These are phyloP conservation scores for Meganola albula DNA, from an alignment of 2,888 invertebrate genomes.

Conservation along the genomic window DNA sequence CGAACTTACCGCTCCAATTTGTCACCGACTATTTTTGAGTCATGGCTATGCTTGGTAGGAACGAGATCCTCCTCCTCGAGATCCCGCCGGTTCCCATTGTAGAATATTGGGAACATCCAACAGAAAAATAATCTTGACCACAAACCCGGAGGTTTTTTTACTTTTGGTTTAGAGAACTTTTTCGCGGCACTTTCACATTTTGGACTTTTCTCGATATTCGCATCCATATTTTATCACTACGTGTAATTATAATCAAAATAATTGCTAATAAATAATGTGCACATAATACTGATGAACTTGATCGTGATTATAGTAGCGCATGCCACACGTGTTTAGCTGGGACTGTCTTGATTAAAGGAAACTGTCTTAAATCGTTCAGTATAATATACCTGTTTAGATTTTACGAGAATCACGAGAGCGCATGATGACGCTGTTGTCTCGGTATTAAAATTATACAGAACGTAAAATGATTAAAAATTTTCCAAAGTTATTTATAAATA, in stretches of 20 bases:
- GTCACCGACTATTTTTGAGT: conserved; percentile 82
- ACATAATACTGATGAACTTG: conserved; percentile 2
- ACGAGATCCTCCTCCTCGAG: conserved; percentile 86
- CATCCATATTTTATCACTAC: too few relatives aligned
- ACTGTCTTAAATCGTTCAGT: too few relatives aligned
- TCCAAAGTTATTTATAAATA: too few relatives aligned
- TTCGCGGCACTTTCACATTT: conserved; percentile 19
- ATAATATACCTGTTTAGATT: too few relatives aligned
- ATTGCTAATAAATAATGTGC: too few relatives aligned
- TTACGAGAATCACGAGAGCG: too few relatives aligned
- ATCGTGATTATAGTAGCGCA: conserved; percentile 19
- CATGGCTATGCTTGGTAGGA: conserved; percentile 82
- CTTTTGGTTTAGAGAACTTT: conserved; percentile 30
- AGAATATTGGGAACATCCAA: conserved; percentile 88
- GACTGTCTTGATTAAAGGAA: too few relatives aligned
- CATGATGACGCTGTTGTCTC: too few relatives aligned
- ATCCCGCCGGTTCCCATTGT: conserved; percentile 83
- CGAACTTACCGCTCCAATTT: conserved; percentile 79
- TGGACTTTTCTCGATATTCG: too few relatives aligned
- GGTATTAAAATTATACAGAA: too few relatives aligned
- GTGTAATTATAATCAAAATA: too few relatives aligned
- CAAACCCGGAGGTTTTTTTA: conserved; percentile 48
- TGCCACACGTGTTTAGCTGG: conserved; percentile 13
- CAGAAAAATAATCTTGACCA: conserved; percentile 81
- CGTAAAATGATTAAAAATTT: too few relatives aligned